Base-by-base conservation (phyloP, 2,113 vertebrate genomes). In the Mesembrinibis cayennensis region DNA sequence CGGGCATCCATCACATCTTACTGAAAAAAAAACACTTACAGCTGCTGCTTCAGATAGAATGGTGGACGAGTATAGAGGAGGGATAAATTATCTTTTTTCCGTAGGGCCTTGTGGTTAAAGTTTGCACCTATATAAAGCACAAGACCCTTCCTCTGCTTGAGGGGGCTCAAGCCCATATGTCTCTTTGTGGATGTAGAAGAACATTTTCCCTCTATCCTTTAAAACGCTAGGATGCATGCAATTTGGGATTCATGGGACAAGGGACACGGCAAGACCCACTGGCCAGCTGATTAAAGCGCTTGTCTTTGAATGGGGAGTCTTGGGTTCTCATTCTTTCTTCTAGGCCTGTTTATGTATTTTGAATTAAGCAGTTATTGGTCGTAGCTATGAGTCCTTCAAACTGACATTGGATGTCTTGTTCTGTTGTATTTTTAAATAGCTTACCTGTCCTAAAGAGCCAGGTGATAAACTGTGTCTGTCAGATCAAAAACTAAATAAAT, bases 401-500 rank as follows among this genome's bases (percentile, higher is more conserved):
- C 36, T 92, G 72, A 44, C 30, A n/a, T 44, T 85, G 63, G 22
- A 50, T 88, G 42, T 32, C 82, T 88, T 82, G 17, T 90, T 92
- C 77, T 17, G 27, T 13, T 70, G 34, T 63, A 30, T 66, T 93
- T 92, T 86, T 52, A 72, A 90, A 29, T 69, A 69, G 36, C 14
- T 36, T 77, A 52, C 26, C 36, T 93, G n/a, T 83, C 49, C 29
- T 69, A 44, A 71, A 58, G 22, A 89, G 18, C 27, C 36, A 70
- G 38, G 12, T 92, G 67, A 93, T 95, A 85, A 89, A 84, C 74
- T 59, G 14, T 88, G 50, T 72, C 66, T 89, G 62, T 87, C 66
- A 89, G 61, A 47, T 70, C 25, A 87, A 86, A 93, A 87, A 32
- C 40, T 90, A 81, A 94, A 86, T 85, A 87, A 71, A 84, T 67